Conservation (phyloP, 2,797 vertebrate genomes). For the Bovichtus diacanthus region DNA sequence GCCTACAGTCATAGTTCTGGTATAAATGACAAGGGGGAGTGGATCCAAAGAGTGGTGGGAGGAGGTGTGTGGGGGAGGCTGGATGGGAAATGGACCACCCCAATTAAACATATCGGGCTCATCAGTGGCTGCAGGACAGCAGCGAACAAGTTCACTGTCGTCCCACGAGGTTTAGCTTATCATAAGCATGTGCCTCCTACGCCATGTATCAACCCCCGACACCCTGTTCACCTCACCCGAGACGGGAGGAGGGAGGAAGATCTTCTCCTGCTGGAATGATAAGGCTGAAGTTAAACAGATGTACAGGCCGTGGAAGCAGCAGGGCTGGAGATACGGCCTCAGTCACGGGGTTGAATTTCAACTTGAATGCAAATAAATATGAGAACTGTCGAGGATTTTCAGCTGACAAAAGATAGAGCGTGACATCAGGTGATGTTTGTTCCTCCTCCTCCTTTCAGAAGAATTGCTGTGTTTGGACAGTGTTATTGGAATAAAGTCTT, state of each 20-base stretch:
- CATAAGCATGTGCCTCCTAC: slow-evolving; percentile 57
- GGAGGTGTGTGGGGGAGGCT: slow-evolving; percentile 25
- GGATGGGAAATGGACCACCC: slow-evolving; percentile 77
- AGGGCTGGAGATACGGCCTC: background rate
- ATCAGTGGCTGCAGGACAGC: slow-evolving; percentile 76
- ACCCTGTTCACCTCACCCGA: slow-evolving; percentile 49
- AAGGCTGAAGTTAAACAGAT: slow-evolving; percentile 59
- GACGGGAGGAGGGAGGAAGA: slow-evolving; percentile 3
- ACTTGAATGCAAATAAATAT: background rate
- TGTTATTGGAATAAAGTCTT: background rate
- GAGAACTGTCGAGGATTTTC: background rate
- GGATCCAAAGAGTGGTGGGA: slow-evolving; percentile 59
- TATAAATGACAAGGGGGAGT: slow-evolving; percentile 74
- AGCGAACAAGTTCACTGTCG: slow-evolving; percentile 65
- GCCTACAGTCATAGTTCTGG: slow-evolving; percentile 79
- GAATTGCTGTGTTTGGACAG: no score
- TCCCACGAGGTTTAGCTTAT: slow-evolving; percentile 77
- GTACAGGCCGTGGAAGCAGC: slow-evolving; percentile 1
- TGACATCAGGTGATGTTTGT: background rate
- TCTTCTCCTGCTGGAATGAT: slow-evolving; percentile 35
- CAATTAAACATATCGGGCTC: slow-evolving; percentile 83
- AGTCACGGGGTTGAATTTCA: background rate
- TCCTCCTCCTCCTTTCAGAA: no score
- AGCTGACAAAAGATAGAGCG: no score
- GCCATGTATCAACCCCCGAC: slow-evolving; percentile 30